These are phyloP conservation scores for Brachionus koreanus DNA, from an alignment of 1,140 invertebrate genomes.

Conservation along the genomic window DNA sequence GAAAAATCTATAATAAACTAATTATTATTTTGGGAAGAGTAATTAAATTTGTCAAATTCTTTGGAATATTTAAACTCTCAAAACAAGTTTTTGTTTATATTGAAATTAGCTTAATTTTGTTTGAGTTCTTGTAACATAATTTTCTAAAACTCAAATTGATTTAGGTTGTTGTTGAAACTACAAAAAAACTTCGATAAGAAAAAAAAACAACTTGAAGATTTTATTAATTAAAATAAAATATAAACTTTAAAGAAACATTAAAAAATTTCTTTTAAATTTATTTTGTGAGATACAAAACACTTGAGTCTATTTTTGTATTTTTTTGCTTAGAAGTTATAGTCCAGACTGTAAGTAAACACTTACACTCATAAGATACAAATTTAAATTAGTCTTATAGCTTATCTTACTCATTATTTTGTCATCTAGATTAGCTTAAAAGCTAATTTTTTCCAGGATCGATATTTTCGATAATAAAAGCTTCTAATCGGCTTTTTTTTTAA, in stretches of 20 bases:
- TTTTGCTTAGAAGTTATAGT: background rate
- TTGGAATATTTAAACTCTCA: background rate
- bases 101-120: background rate
- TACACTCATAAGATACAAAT: background rate
- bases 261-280: background rate
- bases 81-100: background rate
- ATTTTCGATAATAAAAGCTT: background rate
- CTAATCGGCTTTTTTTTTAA: background rate
- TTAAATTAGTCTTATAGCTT: background rate
- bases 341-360: background rate
- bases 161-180: background rate
- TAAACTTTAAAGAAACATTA: background rate
- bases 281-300: background rate
- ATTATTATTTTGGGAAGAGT: background rate
- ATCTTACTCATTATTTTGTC: conserved; percentile 2
- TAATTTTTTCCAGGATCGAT: background rate
- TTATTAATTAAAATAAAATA: background rate
- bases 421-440: background rate
- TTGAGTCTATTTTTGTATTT: background rate
- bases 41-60: background rate
- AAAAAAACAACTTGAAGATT: background rate
- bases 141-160: background rate
- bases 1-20: background rate
- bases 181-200: background rate
- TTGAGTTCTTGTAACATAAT: background rate